Conservation (phyloP, 2,113 vertebrate species). For the Paedocypris sp. region DNA sequence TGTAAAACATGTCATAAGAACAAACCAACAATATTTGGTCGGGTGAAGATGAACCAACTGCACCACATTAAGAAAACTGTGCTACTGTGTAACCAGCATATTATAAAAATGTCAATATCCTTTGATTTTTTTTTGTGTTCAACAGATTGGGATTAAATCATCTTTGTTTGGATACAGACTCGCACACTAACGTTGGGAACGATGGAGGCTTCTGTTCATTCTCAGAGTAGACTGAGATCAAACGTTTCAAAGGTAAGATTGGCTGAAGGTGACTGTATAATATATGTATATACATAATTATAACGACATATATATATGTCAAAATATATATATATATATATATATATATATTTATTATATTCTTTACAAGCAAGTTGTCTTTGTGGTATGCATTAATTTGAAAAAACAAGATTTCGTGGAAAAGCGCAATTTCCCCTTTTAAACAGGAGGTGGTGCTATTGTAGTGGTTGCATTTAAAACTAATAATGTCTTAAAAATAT, state of each 20-base stretch:
- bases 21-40: too few species aligned
- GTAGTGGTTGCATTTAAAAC: background rate
- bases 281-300: background rate
- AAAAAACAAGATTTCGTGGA: background rate
- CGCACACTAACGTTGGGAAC: background rate
- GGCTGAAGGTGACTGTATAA: background rate
- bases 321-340: too few species aligned
- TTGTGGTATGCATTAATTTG: background rate
- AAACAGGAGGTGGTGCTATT: constrained; percentile 19
- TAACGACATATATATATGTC: too few species aligned
- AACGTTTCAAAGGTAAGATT: constrained; percentile 6
- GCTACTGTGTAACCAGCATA: too few species aligned
- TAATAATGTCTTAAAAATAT: too few species aligned
- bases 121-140: too few species aligned
- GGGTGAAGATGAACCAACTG: too few species aligned
- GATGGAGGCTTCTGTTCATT: background rate
- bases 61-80: too few species aligned
- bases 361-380: background rate
- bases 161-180: background rate
- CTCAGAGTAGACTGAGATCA: background rate
- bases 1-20: too few species aligned
- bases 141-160: background rate
- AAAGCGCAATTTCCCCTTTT: background rate
- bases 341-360: background rate
- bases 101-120: too few species aligned